Base-by-base conservation (phyloP, 2,888 invertebrate genomes). In the Bembecia ichneumoniformis region DNA sequence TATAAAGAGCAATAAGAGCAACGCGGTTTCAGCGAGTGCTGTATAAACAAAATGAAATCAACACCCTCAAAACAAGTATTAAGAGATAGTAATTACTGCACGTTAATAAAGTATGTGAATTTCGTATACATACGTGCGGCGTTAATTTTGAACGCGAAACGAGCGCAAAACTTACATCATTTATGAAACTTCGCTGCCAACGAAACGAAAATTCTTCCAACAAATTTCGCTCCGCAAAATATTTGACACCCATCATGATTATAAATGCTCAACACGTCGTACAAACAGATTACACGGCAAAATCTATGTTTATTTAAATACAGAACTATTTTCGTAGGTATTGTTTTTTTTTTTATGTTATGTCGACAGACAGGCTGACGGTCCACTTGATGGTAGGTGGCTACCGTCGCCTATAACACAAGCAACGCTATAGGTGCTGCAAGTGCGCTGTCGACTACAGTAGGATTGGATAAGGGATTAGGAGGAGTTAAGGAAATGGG, bases 101-200 rank as follows among this genome's bases (percentile, higher is more conserved):
- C 59, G 58, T 63, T 63, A 60, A 60, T 55, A 65, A 70, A 68
- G 66, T 67, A 68, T 69, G 64, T 68, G 63, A 63, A 66, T 71
- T 70, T 61, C 58, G 54, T 63, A 66, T 69, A 63, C 67, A 68
- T 64, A 56, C 64, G 64, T 63, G 63, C 63, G 61, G 59, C 68
- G 66, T 66, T 70, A 73, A 75, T 75, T 66, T 64, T 53, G 58
- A 64, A 63, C 68, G 66, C 65, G 65, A 71, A 67, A 70, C 68
- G 64, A 66, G 67, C 63, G 61, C 55, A 55, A 65, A 77, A 77
- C 69, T 77, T 72, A 60, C 57, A 60, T 71, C 70, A 67, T 74
- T 77, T 74, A 59, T 60, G 56, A 71, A 72, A 68, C 65, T 71
- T 67, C 57, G 56, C 59, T 54, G 53, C 51, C 64, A 52, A 54